Evolutionary conservation across 2,888 invertebrate species (phyloP).

Genomic region (Pammene fasciana): DNA sequence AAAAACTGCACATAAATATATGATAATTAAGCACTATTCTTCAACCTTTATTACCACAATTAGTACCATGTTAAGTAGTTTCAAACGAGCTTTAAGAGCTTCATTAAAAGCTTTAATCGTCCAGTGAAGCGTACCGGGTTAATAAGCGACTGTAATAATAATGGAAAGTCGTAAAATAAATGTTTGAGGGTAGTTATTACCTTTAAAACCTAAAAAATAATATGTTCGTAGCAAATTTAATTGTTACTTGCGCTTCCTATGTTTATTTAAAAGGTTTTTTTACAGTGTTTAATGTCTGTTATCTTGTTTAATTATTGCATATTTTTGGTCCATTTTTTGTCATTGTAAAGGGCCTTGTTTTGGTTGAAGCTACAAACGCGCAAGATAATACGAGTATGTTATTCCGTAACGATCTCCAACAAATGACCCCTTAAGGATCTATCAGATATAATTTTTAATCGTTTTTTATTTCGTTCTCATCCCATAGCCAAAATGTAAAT

Average conservation of each 20-base stretch:
- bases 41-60: constrained; percentile 21
- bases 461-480: too few relatives aligned
- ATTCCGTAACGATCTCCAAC: too few relatives aligned
- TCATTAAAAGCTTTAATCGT: constrained; percentile 39
- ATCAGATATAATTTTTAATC: too few relatives aligned
- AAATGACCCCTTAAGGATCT: too few relatives aligned
- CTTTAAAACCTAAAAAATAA: background rate
- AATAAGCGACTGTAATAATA: constrained; percentile 32
- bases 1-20: background rate
- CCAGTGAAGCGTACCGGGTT: constrained; percentile 28
- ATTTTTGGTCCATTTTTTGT: too few relatives aligned
- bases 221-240: background rate
- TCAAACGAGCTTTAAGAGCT: constrained; percentile 30
- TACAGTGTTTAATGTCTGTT: too few relatives aligned
- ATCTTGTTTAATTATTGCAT: too few relatives aligned
- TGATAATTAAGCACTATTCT: constrained; percentile 12
- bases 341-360: too few relatives aligned
- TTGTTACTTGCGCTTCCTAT: background rate
- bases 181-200: constrained; percentile 11
- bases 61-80: constrained; percentile 34
- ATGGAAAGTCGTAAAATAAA: constrained; percentile 16
- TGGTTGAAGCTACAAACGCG: too few relatives aligned
- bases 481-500: too few relatives aligned
- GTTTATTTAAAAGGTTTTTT: too few relatives aligned
- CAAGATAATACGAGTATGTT: too few relatives aligned